Base-by-base conservation (phyloP, 2,888 invertebrate genomes). In the Listrodromus nycthemerus region DNA sequence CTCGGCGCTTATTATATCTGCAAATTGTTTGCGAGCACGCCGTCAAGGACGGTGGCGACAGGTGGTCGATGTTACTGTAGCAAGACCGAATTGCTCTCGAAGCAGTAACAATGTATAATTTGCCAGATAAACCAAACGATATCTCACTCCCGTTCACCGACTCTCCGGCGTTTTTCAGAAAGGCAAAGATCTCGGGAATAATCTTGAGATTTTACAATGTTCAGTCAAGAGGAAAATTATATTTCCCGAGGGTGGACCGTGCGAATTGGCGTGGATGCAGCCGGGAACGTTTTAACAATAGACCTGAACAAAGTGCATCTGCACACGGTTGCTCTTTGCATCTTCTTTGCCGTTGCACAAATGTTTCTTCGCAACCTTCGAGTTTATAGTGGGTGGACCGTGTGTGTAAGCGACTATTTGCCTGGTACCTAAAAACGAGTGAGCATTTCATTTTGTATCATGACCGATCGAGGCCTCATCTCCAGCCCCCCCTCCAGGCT, bases 371-470 rank as follows among this genome's bases (percentile, higher is more conserved):
- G 55, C 55, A 24, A 27, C 65, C 66, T 50, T 66, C 65, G 65
- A 24, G 37, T 13, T 21, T 33, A 66, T 52, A 75, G 24, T 55
- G 6, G 27, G 61, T 6, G 6, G 27, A 19, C 8, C 3, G 10
- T 69, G 16, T 30, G 27, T 19, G 24, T 48, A 33, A 19, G 1
- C 55, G 24, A 13, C 10, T 55, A 24, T 55, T 5, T 24, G 55
- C 10, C 55, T 24, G 24, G 24, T 10, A 55, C 10, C 24, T 24
- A 10, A 55, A 55, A 80, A 63, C n/a, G 37, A 27, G 19, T 24
- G 67, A 37, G 74, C 66, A 74, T 30, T 61, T 45, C 63, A 69
- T 78, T 82, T 78, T 78, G 77, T 74, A 73, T 74, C 61, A 27
- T 10, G 48, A 73, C 50, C 50, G 77, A 77, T 78, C 67, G 73